A percentile compares a stretch with the other conserved stretches of the same genome.
phyloP scores from a whole-genome alignment of 2,797 vertebrate genomes.

The Kryptolebias ocellatus region DNA sequence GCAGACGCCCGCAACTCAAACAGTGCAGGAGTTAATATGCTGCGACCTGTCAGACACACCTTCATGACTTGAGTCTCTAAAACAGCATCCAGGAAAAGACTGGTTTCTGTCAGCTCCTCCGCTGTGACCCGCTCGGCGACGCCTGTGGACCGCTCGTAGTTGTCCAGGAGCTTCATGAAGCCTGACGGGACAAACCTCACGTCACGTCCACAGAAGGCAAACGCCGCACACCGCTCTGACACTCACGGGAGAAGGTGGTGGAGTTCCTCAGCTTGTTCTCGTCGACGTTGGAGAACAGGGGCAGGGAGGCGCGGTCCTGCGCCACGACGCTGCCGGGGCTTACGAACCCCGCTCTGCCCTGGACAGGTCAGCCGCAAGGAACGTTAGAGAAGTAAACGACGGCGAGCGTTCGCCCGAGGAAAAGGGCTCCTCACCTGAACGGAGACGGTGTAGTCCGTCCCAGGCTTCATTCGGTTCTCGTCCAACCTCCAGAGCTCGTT shows the following conservation, averaged over 20 bases:
- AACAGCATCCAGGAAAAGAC: conserved; percentile 85
- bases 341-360: conserved; percentile 83
- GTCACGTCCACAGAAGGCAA: not conserved
- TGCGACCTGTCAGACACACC: conserved; percentile 65
- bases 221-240: not conserved
- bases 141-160: conserved; percentile 87
- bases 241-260: conserved; percentile 83
- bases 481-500: conserved; percentile 86
- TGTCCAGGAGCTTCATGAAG: conserved; percentile 87
- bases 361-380: conserved; percentile 26
- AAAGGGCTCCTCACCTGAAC: conserved; percentile 78
- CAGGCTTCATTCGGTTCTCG: conserved; percentile 79
- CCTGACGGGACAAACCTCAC: conserved; percentile 60
- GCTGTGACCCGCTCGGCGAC: conserved; percentile 82
- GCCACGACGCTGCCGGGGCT: conserved; percentile 72
- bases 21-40: not conserved
- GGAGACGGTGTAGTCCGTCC: conserved; percentile 82
- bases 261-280: conserved; percentile 76
- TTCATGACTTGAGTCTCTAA: conserved; percentile 87
- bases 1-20: not conserved
- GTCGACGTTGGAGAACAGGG: conserved; percentile 82
- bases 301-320: conserved; percentile 75
- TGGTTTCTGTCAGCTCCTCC: conserved; percentile 84
- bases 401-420: too few species aligned
- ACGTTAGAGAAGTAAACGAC: too few species aligned